Percentiles rank a stretch among this genome's conserved stretches.
phyloP scores from a whole-genome alignment of 1,140 invertebrate species.

The Acromyrmex charruanus region DNA sequence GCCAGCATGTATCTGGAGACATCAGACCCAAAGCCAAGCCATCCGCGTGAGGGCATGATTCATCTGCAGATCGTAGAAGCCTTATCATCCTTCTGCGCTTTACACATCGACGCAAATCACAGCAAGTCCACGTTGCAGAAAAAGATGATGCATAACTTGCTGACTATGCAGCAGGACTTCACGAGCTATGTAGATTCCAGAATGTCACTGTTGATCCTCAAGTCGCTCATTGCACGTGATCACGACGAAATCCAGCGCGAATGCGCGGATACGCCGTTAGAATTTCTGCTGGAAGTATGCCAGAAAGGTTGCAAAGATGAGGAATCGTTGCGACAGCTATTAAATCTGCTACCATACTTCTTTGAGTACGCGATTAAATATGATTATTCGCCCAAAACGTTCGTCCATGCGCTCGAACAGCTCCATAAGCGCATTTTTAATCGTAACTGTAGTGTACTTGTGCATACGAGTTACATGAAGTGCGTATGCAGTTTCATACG shows the following conservation, averaged over 20 bases:
- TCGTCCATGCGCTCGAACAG: constrained; percentile 54
- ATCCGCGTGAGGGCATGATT: constrained; percentile 30
- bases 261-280: constrained; percentile 47
- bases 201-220: constrained; percentile 72
- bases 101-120: constrained; percentile 38
- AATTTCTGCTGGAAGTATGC: constrained; percentile 70
- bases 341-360: constrained; percentile 75
- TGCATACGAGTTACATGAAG: constrained; percentile 78
- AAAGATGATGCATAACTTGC: constrained; percentile 71
- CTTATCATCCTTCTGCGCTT: constrained; percentile 71
- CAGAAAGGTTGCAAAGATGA: constrained; percentile 68
- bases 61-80: constrained; percentile 61
- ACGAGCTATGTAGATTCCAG: constrained; percentile 60
- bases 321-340: constrained; percentile 58
- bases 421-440: constrained; percentile 52
- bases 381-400: constrained; percentile 10
- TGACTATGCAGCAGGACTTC: constrained; percentile 74
- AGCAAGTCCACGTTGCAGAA: constrained; percentile 68
- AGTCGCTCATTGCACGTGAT: constrained; percentile 61
- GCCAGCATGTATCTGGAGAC: not conserved
- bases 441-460: constrained; percentile 77
- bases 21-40: not conserved
- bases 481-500: constrained; percentile 79
- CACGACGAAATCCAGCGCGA: constrained; percentile 58
- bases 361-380: constrained; percentile 61